Evolutionary conservation across 1,140 invertebrate species (phyloP), one percentile per base, ranked within the genome.

Genomic region (Panagrolaimus sp.): DNA sequence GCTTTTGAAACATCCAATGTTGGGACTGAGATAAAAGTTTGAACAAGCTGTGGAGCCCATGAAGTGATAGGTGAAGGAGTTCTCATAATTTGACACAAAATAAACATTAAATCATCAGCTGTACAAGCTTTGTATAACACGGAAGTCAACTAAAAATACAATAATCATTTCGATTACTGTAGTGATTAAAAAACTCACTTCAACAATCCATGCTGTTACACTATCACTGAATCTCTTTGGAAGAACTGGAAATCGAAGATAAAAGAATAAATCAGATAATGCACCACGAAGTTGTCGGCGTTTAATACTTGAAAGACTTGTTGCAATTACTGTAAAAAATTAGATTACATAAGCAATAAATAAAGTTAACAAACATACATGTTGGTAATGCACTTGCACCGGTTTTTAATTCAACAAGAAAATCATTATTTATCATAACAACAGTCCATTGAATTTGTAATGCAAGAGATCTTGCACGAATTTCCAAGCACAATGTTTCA

Each of bases 401-500:
- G 45, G n/a, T 21, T 21, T 52, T 70, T 55, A 52, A 45, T 68
- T 52, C 65, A 38, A 17, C 26, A 43, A 75, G 43, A 52, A 76
- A 76, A 17, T 45, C 47, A 10, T 73, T 63, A 38, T 69, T 67
- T n/a, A 76, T 38, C n/a, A 70, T 48, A 7, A 78, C 67, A 26
- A 76, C 63, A 17, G 58, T 71, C 75, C 75, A 76, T 64, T 76
- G 75, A 43, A 77, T 73, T 52, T 77, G 75, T 2, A 76, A 48
- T 3, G 73, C 71, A 6, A 76, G 55, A 8, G 75, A 65, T 21
- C 75, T 38, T 10, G 74, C 68, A 10, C 74, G 58, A 55, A 76
- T 72, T 66, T 73, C 72, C 0, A 63, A 24, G 48, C 74, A 75
- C 26, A 77, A 24, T 1, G 63, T 66, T 15, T 68, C 43, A 32